Evolutionary conservation across 2,797 vertebrate genomes (phyloP), one percentile per base, ranked within the genome.

Genomic region (Phrynocephalus guinanensis): DNA sequence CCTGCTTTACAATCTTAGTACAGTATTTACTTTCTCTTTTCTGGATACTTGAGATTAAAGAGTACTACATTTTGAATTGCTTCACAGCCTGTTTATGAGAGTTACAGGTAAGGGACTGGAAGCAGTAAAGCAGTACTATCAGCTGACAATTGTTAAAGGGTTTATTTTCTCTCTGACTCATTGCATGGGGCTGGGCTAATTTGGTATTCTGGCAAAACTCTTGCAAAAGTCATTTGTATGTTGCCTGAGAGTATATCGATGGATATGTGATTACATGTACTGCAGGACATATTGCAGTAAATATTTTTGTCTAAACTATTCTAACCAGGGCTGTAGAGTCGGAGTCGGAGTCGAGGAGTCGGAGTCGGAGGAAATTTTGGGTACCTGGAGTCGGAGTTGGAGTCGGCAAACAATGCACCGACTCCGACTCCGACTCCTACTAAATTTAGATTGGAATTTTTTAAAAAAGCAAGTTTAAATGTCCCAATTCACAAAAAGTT

Each of bases 91-190:
- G 18, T 68, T 87, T 87, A 68, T 52, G 72, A 82, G 22, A 82
- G 24, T 30, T 70, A 18, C 73, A 71, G 44, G 60, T 60, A 48
- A 70, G 28, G 48, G 50, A 70, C 71, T 87, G 30, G 22, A 87
- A 87, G 78, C 44, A n/a, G 30, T 77, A 82, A 78, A 77, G 30
- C 63, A 56, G 30, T 11, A 70, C 75, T 78, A 78, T 78, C 48
- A 56, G 24, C 52, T 87, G 80, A 30, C 48, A 83, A 56, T 87
- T 87, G 48, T 71, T 83, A 71, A 38, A 76, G 38, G 16, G 60
- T 77, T 87, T 83, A n/a, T 20, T 76, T 83, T 83, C 28, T 50
- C 60, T 77, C 86, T 87, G 63, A 87, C 71, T 77, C 80, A 78
- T 60, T 80, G 10, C 11, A 38, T 78, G 73, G 52, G 73, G n/a